phyloP scores from a whole-genome alignment of 2,888 invertebrate species.

The Esperia sulphurella region DNA sequence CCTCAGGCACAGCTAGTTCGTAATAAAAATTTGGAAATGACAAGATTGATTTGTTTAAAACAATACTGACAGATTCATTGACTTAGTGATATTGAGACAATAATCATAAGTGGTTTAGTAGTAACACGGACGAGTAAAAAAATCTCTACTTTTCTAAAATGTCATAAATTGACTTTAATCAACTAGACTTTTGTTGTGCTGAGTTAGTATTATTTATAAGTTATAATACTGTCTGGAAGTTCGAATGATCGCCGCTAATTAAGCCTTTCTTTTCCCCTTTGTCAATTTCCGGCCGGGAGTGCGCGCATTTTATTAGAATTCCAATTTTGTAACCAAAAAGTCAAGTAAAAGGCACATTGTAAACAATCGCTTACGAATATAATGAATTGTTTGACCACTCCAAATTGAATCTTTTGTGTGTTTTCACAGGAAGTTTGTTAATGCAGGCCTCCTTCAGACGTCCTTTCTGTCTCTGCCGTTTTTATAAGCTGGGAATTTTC shows the following conservation, averaged over 20 bases:
- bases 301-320: constrained; percentile 39
- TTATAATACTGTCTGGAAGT: background rate
- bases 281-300: constrained; percentile 20
- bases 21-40: too few species aligned
- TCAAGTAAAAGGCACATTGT: constrained; percentile 15
- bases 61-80: too few species aligned
- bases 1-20: too few species aligned
- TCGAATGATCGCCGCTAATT: constrained; percentile 33
- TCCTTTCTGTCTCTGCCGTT: background rate
- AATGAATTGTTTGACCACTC: constrained; percentile 23
- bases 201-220: too few species aligned
- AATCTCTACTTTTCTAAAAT: too few species aligned
- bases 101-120: too few species aligned
- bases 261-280: constrained; percentile 29
- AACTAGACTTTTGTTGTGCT: too few species aligned
- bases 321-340: constrained; percentile 28
- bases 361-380: constrained; percentile 26
- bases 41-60: too few species aligned
- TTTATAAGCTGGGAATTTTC: constrained; percentile 4
- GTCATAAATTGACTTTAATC: too few species aligned
- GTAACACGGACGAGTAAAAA: too few species aligned
- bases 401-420: constrained; percentile 12
- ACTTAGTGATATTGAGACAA: too few species aligned
- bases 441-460: constrained; percentile 2
- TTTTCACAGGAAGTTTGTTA: constrained; percentile 5